phyloP scores from a whole-genome alignment of 2,888 invertebrate genomes.

The Patella pellucida region DNA sequence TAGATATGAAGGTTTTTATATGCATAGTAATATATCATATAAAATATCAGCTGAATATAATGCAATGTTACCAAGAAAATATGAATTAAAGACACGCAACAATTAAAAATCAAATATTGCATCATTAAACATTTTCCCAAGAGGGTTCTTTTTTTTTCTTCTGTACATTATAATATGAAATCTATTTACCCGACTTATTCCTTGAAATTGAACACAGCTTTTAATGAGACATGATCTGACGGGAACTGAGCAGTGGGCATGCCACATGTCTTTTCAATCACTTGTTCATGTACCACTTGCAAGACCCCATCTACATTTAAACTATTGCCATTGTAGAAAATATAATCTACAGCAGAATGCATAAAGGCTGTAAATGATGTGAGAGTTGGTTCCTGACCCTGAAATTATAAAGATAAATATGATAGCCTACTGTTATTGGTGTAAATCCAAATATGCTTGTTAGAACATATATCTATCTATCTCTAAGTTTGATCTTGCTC shows the following conservation, averaged over 20 bases:
- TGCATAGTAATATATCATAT: too few species aligned
- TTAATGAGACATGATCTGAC: slow-evolving; percentile 69
- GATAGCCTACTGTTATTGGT: too few species aligned
- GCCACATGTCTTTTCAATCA: slow-evolving; percentile 49
- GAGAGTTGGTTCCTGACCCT: slow-evolving; percentile 63
- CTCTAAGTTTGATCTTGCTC: too few species aligned
- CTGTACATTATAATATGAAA: background rate
- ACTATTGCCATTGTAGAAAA: slow-evolving; percentile 59
- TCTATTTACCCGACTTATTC: background rate
- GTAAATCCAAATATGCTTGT: too few species aligned
- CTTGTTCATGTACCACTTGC: slow-evolving; percentile 44
- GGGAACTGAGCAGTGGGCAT: slow-evolving; percentile 63
- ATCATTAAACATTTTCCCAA: too few species aligned
- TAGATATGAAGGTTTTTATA: too few species aligned
- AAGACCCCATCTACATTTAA: slow-evolving; percentile 59
- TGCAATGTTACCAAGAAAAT: too few species aligned
- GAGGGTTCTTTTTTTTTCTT: too few species aligned
- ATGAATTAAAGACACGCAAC: too few species aligned
- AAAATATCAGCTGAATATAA: too few species aligned
- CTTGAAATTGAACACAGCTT: slow-evolving; percentile 58
- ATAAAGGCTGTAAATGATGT: slow-evolving; percentile 52
- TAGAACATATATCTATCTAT: too few species aligned
- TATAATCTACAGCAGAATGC: slow-evolving; percentile 61
- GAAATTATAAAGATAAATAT: slow-evolving; percentile 14
- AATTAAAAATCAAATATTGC: too few species aligned